Evolutionary conservation across 2,888 invertebrate genomes (phyloP).

Genomic region (Leptinotarsa tumamoca): DNA sequence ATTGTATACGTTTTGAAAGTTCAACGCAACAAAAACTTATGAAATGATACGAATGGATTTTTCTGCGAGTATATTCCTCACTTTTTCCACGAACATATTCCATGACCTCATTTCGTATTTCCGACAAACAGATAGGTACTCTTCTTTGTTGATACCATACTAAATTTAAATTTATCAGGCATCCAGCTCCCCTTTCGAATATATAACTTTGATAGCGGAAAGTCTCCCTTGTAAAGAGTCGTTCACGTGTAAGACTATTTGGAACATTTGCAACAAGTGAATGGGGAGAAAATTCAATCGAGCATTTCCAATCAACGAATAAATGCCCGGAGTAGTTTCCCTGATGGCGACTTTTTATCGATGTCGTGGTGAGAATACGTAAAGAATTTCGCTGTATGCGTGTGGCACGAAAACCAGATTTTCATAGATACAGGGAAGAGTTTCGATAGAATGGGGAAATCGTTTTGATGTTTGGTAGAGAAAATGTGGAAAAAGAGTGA

Average conservation of each 20-base stretch:
- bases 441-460: too few relatives aligned
- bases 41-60: too few relatives aligned
- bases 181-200: not conserved
- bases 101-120: not conserved
- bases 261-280: conserved; percentile 33
- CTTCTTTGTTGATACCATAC: not conserved
- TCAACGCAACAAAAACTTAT: too few relatives aligned
- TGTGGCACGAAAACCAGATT: not conserved
- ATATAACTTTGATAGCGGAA: not conserved
- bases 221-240: not conserved
- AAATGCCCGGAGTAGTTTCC: conserved; percentile 27
- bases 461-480: too few relatives aligned
- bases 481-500: too few relatives aligned
- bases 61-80: too few relatives aligned
- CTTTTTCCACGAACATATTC: not conserved
- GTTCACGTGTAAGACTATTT: conserved; percentile 15
- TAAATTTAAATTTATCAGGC: not conserved
- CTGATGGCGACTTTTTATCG: conserved; percentile 14
- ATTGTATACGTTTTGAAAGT: too few relatives aligned
- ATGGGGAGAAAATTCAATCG: conserved; percentile 29
- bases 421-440: too few relatives aligned
- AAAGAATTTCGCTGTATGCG: not conserved
- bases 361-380: conserved; percentile 5
- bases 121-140: not conserved
- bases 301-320: conserved; percentile 29